Evolutionary conservation across 2,113 vertebrate genomes (phyloP).

Genomic region (Prionailurus bengalensis): DNA sequence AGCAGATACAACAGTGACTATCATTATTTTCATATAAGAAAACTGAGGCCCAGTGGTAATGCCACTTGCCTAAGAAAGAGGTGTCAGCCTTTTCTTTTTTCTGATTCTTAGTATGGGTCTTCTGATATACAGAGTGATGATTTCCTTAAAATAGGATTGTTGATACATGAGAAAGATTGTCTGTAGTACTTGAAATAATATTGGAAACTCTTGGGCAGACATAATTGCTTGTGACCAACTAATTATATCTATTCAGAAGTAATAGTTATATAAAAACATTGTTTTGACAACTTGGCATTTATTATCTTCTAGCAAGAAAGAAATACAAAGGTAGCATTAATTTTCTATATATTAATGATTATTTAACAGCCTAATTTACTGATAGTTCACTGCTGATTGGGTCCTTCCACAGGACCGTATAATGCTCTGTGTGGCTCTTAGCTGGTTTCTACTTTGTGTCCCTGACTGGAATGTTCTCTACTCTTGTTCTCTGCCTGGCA

Average conservation of each 20-base stretch:
- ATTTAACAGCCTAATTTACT: not conserved
- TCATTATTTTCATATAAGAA: not conserved
- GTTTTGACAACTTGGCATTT: conserved; percentile 37
- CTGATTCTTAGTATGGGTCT: not conserved
- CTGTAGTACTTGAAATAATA: not conserved
- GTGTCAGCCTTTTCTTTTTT: not conserved
- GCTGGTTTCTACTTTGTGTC: not conserved
- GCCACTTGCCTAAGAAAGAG: not conserved
- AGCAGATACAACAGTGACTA: not conserved
- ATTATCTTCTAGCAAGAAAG: not conserved
- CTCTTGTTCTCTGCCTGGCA: not conserved
- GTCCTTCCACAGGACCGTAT: not conserved
- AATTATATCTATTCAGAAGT: not conserved
- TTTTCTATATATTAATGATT: not conserved
- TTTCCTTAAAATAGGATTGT: conserved; percentile 20
- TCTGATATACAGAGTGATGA: not conserved
- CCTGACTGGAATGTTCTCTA: not conserved
- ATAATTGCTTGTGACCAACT: not conserved
- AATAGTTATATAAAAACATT: not conserved
- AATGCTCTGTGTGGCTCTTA: not conserved
- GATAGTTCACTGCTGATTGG: not conserved
- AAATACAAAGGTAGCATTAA: not conserved
- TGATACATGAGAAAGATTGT: not conserved
- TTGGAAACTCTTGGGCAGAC: not conserved
- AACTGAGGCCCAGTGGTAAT: not conserved